These are phyloP conservation scores for Rhinichthys klamathensis DNA, from an alignment of 2,113 vertebrate species.

Conservation along the genomic window DNA sequence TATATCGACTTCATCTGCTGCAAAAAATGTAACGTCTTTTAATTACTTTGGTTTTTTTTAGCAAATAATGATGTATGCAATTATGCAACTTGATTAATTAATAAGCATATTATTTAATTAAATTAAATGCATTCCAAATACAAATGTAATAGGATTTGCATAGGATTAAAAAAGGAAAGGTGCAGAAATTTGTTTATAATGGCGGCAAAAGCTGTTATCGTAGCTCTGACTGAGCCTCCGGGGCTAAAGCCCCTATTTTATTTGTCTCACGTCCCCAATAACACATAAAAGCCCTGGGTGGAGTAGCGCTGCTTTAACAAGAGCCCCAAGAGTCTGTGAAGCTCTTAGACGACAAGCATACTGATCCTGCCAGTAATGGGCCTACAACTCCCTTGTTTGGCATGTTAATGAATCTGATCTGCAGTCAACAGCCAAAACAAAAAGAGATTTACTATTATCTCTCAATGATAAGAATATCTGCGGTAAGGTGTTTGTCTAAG, in stretches of 20 bases:
- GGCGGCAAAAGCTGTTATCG: slow-evolving; percentile 27
- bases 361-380: slow-evolving; percentile 33
- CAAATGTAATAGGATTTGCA: background rate
- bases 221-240: slow-evolving; percentile 5
- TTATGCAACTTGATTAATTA: background rate
- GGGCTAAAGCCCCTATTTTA: slow-evolving; percentile 38
- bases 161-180: background rate
- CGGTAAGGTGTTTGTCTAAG: background rate
- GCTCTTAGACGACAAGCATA: background rate
- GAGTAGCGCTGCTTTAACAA: slow-evolving; percentile 34
- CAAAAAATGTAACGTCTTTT: background rate
- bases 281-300: slow-evolving; percentile 44
- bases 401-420: slow-evolving; percentile 30
- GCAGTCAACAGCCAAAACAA: slow-evolving; percentile 16
- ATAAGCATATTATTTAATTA: too few relatives aligned
- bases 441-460: background rate
- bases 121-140: background rate
- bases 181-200: background rate
- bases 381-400: slow-evolving; percentile 21
- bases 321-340: slow-evolving; percentile 34
- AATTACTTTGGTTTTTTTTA: background rate
- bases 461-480: background rate
- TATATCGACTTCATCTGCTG: background rate
- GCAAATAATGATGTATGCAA: background rate
- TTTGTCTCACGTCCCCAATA: slow-evolving; percentile 45